phyloP scores from a whole-genome alignment of 2,113 vertebrate species.

The Engraulis encrasicolus region DNA sequence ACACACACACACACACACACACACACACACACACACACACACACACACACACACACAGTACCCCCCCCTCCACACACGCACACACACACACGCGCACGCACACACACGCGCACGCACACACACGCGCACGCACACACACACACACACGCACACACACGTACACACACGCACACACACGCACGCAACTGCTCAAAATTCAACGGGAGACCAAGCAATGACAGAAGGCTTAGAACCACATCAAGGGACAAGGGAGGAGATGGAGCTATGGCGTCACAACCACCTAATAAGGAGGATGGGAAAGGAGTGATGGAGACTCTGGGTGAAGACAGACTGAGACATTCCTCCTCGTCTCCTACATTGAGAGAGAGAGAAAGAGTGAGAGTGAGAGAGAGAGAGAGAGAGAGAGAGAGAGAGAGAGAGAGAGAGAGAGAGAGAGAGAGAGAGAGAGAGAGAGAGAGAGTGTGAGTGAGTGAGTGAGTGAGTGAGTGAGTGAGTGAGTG shows the following conservation, averaged over 20 bases:
- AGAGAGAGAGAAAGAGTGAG: not conserved
- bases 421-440: constrained; percentile 33
- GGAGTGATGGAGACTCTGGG: not conserved
- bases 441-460: constrained; percentile 26
- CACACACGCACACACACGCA: not conserved
- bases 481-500: too few relatives aligned
- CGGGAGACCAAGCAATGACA: not conserved
- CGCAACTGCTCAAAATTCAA: not conserved
- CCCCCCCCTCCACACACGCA: not conserved
- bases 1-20: too few relatives aligned
- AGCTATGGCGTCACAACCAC: not conserved
- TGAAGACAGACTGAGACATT: too few relatives aligned
- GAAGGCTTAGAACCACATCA: not conserved
- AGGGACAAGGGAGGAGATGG: not conserved
- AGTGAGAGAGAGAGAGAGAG: not conserved
- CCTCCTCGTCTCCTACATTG: too few relatives aligned
- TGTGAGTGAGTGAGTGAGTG: not conserved
- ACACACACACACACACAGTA: too few relatives aligned
- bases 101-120: not conserved
- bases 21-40: too few relatives aligned
- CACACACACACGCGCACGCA: not conserved
- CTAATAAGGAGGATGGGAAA: not conserved
- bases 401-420: not conserved
- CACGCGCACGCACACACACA: not conserved
- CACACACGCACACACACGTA: too few relatives aligned